These are phyloP conservation scores for Melospiza georgiana DNA, from an alignment of 2,113 vertebrate species.

Conservation along the genomic window DNA sequence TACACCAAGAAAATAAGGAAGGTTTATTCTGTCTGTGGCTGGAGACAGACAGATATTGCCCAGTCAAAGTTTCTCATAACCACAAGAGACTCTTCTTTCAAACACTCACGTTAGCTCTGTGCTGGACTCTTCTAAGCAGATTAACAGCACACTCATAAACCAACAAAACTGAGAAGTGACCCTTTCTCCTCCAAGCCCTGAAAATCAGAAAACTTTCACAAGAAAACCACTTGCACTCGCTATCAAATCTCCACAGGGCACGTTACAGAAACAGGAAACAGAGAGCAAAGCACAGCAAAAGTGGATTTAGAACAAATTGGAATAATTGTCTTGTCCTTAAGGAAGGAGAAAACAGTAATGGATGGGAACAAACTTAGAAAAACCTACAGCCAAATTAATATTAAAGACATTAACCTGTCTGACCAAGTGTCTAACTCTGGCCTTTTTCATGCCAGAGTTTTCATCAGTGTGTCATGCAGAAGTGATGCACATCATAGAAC, in stretches of 20 bases:
- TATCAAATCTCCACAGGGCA: neutral
- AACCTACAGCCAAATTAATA: neutral
- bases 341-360: neutral
- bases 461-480: accelerated
- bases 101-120: neutral
- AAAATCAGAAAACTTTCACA: neutral
- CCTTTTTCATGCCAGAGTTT: neutral
- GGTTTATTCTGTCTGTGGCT: constrained; percentile 39
- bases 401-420: neutral
- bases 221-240: neutral
- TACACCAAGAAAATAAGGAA: constrained; percentile 51
- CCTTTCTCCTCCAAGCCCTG: constrained; percentile 19
- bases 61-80: constrained; percentile 37
- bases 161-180: constrained; percentile 1
- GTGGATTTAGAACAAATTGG: neutral
- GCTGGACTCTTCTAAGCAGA: constrained; percentile 1
- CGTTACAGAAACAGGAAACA: neutral
- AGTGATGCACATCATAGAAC: accelerated
- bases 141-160: neutral
- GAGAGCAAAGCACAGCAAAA: neutral
- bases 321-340: neutral
- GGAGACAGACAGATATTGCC: constrained; percentile 36
- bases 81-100: constrained; percentile 28
- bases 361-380: neutral
- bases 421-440: too few species aligned